Conservation (phyloP, 2,113 vertebrate genomes). For the Setophaga petechia region DNA sequence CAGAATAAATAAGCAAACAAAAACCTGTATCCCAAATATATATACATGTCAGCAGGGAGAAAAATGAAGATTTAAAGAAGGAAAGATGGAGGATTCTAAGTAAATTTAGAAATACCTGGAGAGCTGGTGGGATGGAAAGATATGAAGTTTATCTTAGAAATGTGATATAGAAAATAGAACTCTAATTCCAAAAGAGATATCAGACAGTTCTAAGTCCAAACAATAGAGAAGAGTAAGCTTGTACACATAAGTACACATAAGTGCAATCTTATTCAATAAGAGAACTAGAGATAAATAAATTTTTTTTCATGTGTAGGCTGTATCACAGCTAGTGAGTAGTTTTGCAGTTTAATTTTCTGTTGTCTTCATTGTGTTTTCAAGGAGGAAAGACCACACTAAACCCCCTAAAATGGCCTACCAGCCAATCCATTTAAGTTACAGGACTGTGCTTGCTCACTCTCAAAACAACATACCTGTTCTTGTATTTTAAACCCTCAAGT, state of each 20-base stretch:
- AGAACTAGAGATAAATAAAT: not conserved
- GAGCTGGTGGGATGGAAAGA: not conserved
- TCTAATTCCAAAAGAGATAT: not conserved
- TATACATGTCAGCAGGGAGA: not conserved
- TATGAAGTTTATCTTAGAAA: not conserved
- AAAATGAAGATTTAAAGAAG: not conserved
- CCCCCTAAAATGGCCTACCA: not conserved
- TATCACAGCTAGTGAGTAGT: not conserved
- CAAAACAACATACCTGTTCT: not conserved
- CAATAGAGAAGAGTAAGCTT: not conserved
- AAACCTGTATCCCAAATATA: not conserved
- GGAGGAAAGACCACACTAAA: not conserved
- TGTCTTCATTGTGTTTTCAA: not conserved
- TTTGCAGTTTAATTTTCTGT: not conserved
- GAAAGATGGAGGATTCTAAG: not conserved
- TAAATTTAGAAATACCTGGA: not conserved
- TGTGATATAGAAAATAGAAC: not conserved
- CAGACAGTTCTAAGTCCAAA: not conserved
- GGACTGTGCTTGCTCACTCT: not conserved
- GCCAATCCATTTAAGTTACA: not conserved
- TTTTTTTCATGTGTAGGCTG: accelerated
- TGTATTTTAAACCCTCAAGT: not conserved
- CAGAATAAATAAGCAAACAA: not conserved
- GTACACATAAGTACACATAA: not conserved
- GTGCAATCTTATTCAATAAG: not conserved